Evolutionary conservation across 1,140 invertebrate genomes (phyloP).

Genomic region (Eciton burchellii): DNA sequence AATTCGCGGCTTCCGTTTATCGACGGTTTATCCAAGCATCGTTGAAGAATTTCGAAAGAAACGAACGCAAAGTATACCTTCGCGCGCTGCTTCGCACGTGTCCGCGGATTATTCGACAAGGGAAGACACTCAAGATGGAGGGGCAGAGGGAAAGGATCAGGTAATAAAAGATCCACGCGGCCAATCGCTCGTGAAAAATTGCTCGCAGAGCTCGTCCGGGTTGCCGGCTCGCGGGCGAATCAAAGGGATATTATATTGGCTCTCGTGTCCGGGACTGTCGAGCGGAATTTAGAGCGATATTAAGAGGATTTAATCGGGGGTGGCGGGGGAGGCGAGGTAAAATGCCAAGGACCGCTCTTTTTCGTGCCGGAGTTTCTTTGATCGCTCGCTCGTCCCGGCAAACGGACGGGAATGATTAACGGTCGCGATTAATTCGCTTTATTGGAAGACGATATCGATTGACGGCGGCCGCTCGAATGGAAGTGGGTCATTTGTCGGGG

Average conservation of each 20-base stretch:
- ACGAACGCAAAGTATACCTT: conserved; percentile 2
- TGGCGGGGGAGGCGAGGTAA: neutral
- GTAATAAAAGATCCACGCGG: conserved; percentile 66
- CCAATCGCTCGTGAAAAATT: conserved; percentile 78
- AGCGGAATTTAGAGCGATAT: conserved; percentile 61
- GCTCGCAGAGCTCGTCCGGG: conserved; percentile 69
- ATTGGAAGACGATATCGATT: conserved; percentile 55
- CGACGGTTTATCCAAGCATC: neutral
- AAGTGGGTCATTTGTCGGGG: conserved; percentile 40
- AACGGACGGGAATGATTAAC: conserved; percentile 53
- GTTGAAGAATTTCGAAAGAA: neutral
- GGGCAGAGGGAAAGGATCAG: neutral
- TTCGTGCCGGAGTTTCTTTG: conserved; percentile 49
- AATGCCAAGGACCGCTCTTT: conserved; percentile 55
- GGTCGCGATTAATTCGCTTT: conserved; percentile 57
- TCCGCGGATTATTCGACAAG: conserved; percentile 32
- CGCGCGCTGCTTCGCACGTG: neutral
- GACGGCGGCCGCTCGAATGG: neutral
- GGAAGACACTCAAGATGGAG: neutral
- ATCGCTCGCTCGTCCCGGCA: conserved; percentile 49
- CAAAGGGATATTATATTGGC: conserved; percentile 62
- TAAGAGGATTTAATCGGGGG: conserved; percentile 61
- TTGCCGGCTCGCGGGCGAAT: conserved; percentile 21
- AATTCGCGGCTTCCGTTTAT: conserved; percentile 32
- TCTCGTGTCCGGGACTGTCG: conserved; percentile 57